Conservation (phyloP, 1,140 invertebrate genomes). For the Psilanteris sp. region DNA sequence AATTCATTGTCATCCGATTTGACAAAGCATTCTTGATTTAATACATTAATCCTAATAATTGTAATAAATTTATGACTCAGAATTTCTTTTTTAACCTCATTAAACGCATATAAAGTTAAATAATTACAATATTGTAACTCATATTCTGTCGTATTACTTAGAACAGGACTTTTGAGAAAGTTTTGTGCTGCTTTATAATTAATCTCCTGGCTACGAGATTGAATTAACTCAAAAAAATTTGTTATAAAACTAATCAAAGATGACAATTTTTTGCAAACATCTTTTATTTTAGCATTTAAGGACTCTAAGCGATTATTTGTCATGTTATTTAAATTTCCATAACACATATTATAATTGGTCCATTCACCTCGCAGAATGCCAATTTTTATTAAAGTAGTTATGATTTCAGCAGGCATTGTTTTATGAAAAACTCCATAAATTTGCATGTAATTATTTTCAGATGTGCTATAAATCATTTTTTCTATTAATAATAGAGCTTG, state of each 20-base stretch:
- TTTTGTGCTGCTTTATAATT: conserved; percentile 2
- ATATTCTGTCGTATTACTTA: not conserved
- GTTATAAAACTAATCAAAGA: conserved; percentile 4
- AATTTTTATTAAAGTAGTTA: not conserved
- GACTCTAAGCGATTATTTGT: conserved; percentile 1
- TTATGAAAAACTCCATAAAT: conserved; percentile 4
- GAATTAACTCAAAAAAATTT: conserved; percentile 5
- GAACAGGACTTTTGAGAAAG: not conserved
- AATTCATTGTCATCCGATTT: not conserved
- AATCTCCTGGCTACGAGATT: not conserved
- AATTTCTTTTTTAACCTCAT: not conserved
- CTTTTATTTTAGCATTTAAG: conserved; percentile 1
- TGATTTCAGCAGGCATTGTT: not conserved
- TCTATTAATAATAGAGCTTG: conserved; percentile 11
- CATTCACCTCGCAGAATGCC: conserved; percentile 2
- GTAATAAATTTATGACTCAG: not conserved
- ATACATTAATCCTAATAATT: not conserved
- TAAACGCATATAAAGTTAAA: not conserved
- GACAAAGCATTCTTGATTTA: not conserved
- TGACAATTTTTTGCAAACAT: not conserved
- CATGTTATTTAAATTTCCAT: not conserved
- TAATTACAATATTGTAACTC: not conserved
- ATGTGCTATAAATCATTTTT: conserved; percentile 36
- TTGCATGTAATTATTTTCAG: conserved; percentile 18
- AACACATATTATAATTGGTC: not conserved